A percentile compares a stretch with the other conserved stretches of the same genome.
phyloP scores from a whole-genome alignment of 2,888 invertebrate genomes.

The Meghimatium bilineatum region DNA sequence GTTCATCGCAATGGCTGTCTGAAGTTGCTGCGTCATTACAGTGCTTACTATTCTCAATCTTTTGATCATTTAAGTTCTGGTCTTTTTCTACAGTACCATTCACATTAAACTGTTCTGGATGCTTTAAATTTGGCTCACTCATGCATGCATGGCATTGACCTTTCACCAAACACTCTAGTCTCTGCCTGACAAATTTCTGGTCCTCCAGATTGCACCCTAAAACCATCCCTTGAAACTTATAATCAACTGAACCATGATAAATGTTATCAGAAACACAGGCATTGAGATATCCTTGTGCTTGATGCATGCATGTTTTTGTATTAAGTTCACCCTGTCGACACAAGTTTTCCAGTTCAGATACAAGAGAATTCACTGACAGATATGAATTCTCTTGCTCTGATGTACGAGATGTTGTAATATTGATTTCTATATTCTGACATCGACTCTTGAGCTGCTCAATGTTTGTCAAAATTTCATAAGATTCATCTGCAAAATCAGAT shows the following conservation, averaged over 20 bases:
- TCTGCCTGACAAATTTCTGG: slow-evolving; percentile 74
- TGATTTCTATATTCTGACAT: slow-evolving; percentile 76
- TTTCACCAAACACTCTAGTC: slow-evolving; percentile 54
- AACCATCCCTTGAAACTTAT: slow-evolving; percentile 74
- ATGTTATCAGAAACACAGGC: slow-evolving; percentile 76
- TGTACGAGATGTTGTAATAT: slow-evolving; percentile 75
- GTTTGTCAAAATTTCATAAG: slow-evolving; percentile 77
- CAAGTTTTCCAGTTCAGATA: slow-evolving; percentile 69
- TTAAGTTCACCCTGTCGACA: slow-evolving; percentile 58
- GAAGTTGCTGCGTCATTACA: background rate
- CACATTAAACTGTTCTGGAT: background rate
- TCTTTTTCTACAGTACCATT: background rate
- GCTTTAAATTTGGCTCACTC: background rate
- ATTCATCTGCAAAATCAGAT: slow-evolving; percentile 71
- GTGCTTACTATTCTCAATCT: background rate
- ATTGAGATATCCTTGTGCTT: slow-evolving; percentile 74
- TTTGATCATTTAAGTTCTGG: background rate
- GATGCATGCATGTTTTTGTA: slow-evolving; percentile 55
- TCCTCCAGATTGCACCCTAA: slow-evolving; percentile 78
- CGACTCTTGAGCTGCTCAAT: slow-evolving; percentile 75
- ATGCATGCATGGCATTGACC: slow-evolving; percentile 15
- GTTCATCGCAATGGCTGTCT: background rate
- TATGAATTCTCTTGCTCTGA: slow-evolving; percentile 75
- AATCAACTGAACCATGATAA: slow-evolving; percentile 70
- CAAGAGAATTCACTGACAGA: slow-evolving; percentile 66